Percentiles rank a stretch among this genome's conserved stretches.
phyloP scores from a whole-genome alignment of 2,888 invertebrate species.

The Chloroclystis v-ata region DNA sequence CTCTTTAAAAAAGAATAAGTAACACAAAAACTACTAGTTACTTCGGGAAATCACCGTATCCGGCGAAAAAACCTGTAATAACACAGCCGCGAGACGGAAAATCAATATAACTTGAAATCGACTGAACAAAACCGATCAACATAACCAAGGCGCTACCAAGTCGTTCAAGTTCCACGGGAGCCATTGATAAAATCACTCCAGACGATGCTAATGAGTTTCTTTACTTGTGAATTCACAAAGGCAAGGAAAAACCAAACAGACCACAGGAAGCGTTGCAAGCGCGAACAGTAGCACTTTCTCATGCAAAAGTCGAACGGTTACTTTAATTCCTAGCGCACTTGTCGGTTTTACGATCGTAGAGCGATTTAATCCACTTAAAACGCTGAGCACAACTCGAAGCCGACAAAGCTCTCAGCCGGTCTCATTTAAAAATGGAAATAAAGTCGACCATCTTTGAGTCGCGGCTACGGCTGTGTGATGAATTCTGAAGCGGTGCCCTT shows the following conservation, averaged over 20 bases:
- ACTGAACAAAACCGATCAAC: background rate
- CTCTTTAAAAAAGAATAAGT: no score
- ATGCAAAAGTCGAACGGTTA: slow-evolving; percentile 78
- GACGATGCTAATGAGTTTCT: slow-evolving; percentile 65
- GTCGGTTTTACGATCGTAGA: slow-evolving; percentile 78
- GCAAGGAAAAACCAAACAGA: slow-evolving; percentile 64
- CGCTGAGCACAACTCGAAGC: slow-evolving; percentile 75
- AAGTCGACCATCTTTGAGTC: slow-evolving; percentile 76
- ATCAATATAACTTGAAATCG: no score
- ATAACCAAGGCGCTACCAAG: background rate
- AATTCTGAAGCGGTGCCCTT: slow-evolving; percentile 69
- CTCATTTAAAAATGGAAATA: slow-evolving; percentile 79
- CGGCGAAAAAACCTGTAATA: no score
- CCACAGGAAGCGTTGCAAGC: slow-evolving; percentile 53
- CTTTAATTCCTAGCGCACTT: slow-evolving; percentile 78
- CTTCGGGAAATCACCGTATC: no score
- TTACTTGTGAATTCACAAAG: slow-evolving; percentile 62
- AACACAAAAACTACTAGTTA: no score
- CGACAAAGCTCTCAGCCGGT: slow-evolving; percentile 78
- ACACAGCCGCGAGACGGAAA: no score
- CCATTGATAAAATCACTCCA: slow-evolving; percentile 45
- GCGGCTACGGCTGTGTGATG: slow-evolving; percentile 66
- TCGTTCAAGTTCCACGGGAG: slow-evolving; percentile 36
- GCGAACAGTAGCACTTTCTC: slow-evolving; percentile 61
- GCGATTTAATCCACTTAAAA: slow-evolving; percentile 80